phyloP scores from a whole-genome alignment of 2,888 invertebrate genomes.

The Trichopria drosophilae region DNA sequence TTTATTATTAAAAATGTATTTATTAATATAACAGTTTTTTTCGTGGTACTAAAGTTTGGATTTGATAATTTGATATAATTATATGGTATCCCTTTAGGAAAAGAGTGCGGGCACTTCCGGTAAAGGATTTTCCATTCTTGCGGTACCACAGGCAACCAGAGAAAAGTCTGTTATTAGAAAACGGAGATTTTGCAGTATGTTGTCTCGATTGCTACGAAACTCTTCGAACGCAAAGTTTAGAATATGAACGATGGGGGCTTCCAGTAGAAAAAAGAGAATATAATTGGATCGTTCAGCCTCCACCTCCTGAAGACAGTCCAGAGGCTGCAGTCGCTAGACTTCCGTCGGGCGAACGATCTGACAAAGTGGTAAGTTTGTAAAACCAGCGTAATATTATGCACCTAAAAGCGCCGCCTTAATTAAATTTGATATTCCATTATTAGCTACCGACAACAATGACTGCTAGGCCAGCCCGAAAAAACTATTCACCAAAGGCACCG shows the following conservation, averaged over 20 bases:
- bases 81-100: too few relatives aligned
- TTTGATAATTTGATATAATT: too few relatives aligned
- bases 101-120: slow-evolving; percentile 80
- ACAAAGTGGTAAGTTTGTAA: slow-evolving; percentile 67
- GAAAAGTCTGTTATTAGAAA: slow-evolving; percentile 81
- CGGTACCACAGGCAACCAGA: slow-evolving; percentile 81
- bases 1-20: too few relatives aligned
- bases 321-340: slow-evolving; percentile 81
- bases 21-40: too few relatives aligned
- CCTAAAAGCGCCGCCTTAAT: neutral
- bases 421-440: slow-evolving; percentile 1
- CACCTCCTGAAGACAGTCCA: slow-evolving; percentile 87
- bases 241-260: slow-evolving; percentile 87
- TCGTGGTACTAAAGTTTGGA: too few relatives aligned
- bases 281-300: slow-evolving; percentile 92
- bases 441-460: slow-evolving; percentile 63
- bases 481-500: slow-evolving; percentile 67
- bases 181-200: slow-evolving; percentile 87
- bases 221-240: slow-evolving; percentile 84
- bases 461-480: slow-evolving; percentile 66
- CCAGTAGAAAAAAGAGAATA: slow-evolving; percentile 89
- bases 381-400: neutral
- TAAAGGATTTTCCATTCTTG: slow-evolving; percentile 88
- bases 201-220: slow-evolving; percentile 93
- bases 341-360: slow-evolving; percentile 83